phyloP scores from a whole-genome alignment of 1,140 invertebrate species.

The roundworm (Caenorhabditis elegans) region DNA sequence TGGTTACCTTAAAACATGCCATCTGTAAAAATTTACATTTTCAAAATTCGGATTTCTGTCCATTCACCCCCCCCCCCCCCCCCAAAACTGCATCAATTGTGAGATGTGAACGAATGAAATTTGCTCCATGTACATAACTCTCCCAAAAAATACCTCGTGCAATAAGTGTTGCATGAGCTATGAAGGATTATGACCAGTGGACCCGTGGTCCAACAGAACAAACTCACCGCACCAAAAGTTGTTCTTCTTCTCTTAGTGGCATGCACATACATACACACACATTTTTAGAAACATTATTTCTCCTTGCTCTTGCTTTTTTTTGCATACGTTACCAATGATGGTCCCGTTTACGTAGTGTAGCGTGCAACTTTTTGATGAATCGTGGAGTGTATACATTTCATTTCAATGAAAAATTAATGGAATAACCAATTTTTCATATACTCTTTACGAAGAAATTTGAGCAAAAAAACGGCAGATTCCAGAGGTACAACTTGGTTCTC shows the following conservation, averaged over 20 bases:
- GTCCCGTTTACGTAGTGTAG: neutral
- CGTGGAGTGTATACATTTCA: constrained; percentile 12
- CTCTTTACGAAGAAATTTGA: neutral
- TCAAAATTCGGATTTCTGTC: too few relatives aligned
- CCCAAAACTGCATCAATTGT: too few relatives aligned
- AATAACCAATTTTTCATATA: constrained; percentile 4
- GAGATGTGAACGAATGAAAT: too few relatives aligned
- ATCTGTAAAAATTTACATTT: too few relatives aligned
- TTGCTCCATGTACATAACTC: too few relatives aligned
- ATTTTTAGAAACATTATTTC: neutral
- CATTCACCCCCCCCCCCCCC: too few relatives aligned
- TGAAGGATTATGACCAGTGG: constrained; percentile 10
- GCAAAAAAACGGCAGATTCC: neutral
- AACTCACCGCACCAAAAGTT: neutral
- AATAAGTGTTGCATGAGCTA: constrained; percentile 29
- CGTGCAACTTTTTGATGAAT: constrained; percentile 20
- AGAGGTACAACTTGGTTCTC: too few relatives aligned
- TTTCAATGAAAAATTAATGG: constrained; percentile 18
- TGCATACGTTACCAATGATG: neutral
- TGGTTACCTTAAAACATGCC: too few relatives aligned
- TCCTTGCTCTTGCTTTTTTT: neutral
- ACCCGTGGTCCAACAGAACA: too few relatives aligned
- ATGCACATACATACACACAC: neutral
- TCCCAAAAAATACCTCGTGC: neutral
- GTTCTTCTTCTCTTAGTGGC: neutral